Conservation (phyloP, 2,888 invertebrate species). For the Mechanitis messenoides region DNA sequence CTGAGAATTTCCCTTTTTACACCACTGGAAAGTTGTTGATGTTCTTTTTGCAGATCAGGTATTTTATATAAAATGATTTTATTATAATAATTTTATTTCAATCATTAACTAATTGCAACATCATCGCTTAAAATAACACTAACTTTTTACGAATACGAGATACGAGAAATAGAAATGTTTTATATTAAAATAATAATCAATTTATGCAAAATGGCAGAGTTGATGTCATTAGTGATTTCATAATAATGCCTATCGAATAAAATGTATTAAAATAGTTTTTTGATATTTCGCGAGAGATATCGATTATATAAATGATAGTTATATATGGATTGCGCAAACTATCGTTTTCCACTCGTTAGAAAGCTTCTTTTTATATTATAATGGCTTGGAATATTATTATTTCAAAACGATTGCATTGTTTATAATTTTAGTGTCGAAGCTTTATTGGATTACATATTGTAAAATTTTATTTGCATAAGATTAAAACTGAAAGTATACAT, state of each 20-base stretch:
- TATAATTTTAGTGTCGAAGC: neutral
- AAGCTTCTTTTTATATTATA: constrained; percentile 24
- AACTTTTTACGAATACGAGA: neutral
- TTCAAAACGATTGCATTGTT: constrained; percentile 20
- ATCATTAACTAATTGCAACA: too few species aligned
- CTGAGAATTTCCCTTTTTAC: neutral
- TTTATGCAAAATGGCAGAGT: neutral
- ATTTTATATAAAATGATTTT: neutral
- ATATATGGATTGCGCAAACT: constrained; percentile 27
- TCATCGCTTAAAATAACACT: too few species aligned
- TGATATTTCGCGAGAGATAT: constrained; percentile 16
- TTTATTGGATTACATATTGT: constrained; percentile 6
- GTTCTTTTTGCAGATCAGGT: neutral
- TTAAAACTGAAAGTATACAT: neutral
- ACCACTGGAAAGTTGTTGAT: neutral
- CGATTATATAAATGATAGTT: constrained; percentile 29
- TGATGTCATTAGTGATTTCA: neutral
- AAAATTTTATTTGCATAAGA: constrained; percentile 23
- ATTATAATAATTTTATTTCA: too few species aligned
- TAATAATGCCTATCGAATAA: constrained; percentile 7
- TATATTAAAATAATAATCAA: neutral
- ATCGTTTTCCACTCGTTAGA: constrained; percentile 22
- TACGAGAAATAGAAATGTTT: neutral
- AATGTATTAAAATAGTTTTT: constrained; percentile 18
- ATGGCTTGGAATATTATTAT: neutral